Conservation (phyloP, 2,113 vertebrate species). For the Brienomyrus brachyistius region DNA sequence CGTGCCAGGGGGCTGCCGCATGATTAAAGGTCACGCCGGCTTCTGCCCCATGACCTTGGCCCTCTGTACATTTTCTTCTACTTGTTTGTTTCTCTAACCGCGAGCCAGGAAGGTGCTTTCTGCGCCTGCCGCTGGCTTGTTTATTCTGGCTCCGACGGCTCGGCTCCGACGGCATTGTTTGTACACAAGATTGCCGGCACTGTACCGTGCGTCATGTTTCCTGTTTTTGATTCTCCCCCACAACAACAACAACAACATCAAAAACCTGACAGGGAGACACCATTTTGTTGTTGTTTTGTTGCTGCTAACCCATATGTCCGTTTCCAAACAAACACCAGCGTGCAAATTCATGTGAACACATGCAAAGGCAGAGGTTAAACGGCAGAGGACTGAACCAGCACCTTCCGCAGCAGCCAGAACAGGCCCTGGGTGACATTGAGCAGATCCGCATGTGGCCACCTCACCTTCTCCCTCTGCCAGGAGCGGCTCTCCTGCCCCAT, state of each 20-base stretch:
- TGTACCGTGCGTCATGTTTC: not conserved
- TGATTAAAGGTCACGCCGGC: slow-evolving; percentile 51
- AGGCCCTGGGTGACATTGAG: not conserved
- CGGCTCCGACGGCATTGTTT: slow-evolving; percentile 24
- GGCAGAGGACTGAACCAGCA: not conserved
- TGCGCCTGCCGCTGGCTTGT: slow-evolving; percentile 16
- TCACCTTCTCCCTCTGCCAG: not conserved
- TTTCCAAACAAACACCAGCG: not conserved
- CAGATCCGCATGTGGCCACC: not conserved
- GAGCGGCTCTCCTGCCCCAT: not conserved
- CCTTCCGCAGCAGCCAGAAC: not conserved
- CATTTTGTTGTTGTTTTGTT: not conserved
- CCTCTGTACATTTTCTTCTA: not conserved
- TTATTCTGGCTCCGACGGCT: slow-evolving; percentile 39
- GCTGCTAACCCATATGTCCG: not conserved
- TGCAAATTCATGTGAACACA: not conserved
- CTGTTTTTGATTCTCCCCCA: not conserved
- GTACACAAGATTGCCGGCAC: not conserved
- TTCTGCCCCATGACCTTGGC: slow-evolving; percentile 28
- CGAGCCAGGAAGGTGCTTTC: not conserved
- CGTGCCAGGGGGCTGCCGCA: slow-evolving; percentile 34
- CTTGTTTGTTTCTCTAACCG: not conserved
- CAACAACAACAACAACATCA: not conserved
- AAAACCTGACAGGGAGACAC: not conserved
- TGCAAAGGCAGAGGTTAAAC: not conserved